Conservation (phyloP, 2,888 invertebrate genomes). For the Drosophila pegasa region DNA sequence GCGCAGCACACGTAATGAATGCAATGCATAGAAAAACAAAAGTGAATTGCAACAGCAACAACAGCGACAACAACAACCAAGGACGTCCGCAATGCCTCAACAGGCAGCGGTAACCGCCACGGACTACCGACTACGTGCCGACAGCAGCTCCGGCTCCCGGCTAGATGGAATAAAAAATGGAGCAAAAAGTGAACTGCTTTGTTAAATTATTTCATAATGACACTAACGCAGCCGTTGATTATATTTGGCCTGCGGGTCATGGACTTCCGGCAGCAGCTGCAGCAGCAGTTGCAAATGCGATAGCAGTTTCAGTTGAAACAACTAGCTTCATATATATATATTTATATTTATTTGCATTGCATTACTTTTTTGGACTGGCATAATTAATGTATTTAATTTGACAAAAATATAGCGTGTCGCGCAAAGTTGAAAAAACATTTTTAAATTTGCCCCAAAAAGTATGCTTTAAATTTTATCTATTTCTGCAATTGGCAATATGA, state of each 20-base stretch:
- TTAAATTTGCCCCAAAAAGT: slow-evolving; percentile 10
- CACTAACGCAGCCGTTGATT: slow-evolving; percentile 76
- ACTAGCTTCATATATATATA: slow-evolving; percentile 46
- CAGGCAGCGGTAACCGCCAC: slow-evolving; percentile 50
- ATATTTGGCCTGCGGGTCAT: slow-evolving; percentile 76
- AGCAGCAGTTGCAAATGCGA: slow-evolving; percentile 25
- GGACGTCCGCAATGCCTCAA: slow-evolving; percentile 62
- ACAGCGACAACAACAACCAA: slow-evolving; percentile 41
- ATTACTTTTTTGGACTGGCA: slow-evolving; percentile 22
- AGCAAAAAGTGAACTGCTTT: slow-evolving; percentile 55
- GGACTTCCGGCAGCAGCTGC: slow-evolving; percentile 70
- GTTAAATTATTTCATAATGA: slow-evolving; percentile 81
- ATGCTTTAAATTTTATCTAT: slow-evolving; percentile 7
- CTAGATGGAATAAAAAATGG: slow-evolving; percentile 62
- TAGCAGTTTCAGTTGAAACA: slow-evolving; percentile 19
- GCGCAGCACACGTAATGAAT: slow-evolving; percentile 65
- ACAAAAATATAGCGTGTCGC: no score
- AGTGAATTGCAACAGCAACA: slow-evolving; percentile 36
- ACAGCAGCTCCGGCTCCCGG: slow-evolving; percentile 19
- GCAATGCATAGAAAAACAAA: slow-evolving; percentile 75
- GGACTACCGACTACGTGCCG: slow-evolving; percentile 20
- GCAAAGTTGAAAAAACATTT: not conserved
- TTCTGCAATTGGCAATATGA: not conserved
- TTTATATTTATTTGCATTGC: slow-evolving; percentile 19
- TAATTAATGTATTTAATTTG: slow-evolving; percentile 8